Percentiles rank a stretch among this genome's conserved stretches.
phyloP scores from a whole-genome alignment of 2,888 invertebrate species.

The Lysandra bellargus region DNA sequence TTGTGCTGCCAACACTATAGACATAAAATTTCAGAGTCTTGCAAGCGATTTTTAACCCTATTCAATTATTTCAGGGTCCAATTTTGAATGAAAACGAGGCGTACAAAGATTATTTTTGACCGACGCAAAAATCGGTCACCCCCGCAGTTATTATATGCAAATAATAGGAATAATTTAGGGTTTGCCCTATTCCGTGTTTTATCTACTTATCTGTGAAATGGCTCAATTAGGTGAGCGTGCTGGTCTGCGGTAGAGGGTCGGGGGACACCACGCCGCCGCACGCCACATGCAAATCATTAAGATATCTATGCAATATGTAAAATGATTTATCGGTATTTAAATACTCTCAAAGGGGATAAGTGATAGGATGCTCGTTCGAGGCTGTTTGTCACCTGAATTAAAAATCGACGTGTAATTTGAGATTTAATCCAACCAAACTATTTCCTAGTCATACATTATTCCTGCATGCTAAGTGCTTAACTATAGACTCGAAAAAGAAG shows the following conservation, averaged over 20 bases:
- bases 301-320: slow-evolving; percentile 67
- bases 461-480: no score
- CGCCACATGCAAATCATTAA: slow-evolving; percentile 51
- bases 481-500: no score
- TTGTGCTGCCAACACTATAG: slow-evolving; percentile 34
- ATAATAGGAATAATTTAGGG: slow-evolving; percentile 77
- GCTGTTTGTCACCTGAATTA: background rate
- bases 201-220: slow-evolving; percentile 80
- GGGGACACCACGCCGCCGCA: background rate
- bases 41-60: slow-evolving; percentile 33
- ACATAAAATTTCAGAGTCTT: slow-evolving; percentile 31
- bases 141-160: slow-evolving; percentile 77
- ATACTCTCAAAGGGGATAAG: slow-evolving; percentile 26
- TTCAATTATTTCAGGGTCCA: slow-evolving; percentile 29
- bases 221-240: slow-evolving; percentile 74
- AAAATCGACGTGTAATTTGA: background rate
- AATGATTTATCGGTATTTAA: slow-evolving; percentile 63
- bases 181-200: slow-evolving; percentile 71
- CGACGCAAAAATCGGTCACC: slow-evolving; percentile 55
- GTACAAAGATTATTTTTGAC: slow-evolving; percentile 40
- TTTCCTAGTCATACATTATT: no score
- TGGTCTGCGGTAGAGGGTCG: slow-evolving; percentile 47
- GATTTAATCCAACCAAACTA: background rate
- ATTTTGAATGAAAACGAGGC: slow-evolving; percentile 34
- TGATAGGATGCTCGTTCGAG: background rate